Evolutionary conservation across 1,140 invertebrate species (phyloP).

Genomic region (Sweltsa coloradensis): DNA sequence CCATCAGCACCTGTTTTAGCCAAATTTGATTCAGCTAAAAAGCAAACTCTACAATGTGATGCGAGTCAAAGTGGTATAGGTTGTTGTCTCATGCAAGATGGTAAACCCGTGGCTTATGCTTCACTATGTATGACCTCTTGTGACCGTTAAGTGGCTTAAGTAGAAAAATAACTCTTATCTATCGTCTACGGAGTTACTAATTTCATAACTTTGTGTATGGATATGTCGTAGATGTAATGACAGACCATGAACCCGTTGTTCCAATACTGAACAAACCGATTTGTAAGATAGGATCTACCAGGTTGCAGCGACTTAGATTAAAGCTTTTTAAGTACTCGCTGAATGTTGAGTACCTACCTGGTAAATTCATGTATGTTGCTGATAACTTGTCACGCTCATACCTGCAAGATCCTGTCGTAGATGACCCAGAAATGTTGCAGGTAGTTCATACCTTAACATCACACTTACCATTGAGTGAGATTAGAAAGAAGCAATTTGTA

Average conservation of each 20-base stretch:
- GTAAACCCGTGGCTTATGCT: too few species aligned
- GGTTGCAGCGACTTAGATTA: constrained; percentile 30
- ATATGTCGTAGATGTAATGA: constrained; percentile 19
- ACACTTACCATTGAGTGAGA: neutral
- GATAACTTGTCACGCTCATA: constrained; percentile 29
- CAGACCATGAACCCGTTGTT: constrained; percentile 28
- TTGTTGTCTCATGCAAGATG: too few species aligned
- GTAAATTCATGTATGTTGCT: constrained; percentile 31
- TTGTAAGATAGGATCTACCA: constrained; percentile 20
- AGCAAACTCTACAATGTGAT: too few species aligned
- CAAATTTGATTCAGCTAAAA: constrained; percentile 20
- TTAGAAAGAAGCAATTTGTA: neutral
- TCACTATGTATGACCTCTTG: too few species aligned
- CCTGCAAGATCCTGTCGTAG: constrained; percentile 7
- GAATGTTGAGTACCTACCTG: constrained; percentile 23
- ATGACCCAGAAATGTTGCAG: constrained; percentile 5
- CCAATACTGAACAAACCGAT: constrained; percentile 27
- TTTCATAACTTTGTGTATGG: constrained; percentile 27
- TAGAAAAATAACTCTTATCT: constrained; percentile 26
- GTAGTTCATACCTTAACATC: too few species aligned
- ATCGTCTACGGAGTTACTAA: constrained; percentile 20
- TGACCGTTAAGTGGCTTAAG: too few species aligned
- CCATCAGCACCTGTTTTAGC: constrained; percentile 16
- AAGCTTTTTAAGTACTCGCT: constrained; percentile 25
- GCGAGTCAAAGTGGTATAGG: too few species aligned